phyloP scores from a whole-genome alignment of 2,888 invertebrate species.

The Plusia festucae region DNA sequence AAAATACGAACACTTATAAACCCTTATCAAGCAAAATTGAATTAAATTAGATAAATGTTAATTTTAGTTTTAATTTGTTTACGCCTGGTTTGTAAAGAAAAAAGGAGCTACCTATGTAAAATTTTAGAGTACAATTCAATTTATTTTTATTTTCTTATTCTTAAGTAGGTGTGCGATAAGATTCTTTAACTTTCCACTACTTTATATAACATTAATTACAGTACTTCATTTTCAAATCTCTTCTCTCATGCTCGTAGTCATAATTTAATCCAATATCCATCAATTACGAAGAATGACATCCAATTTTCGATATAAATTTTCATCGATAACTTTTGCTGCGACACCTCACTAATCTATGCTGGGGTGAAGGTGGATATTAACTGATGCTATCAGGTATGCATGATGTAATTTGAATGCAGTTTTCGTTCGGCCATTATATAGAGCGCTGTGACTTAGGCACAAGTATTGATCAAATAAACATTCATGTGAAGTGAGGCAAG shows the following conservation, averaged over 20 bases:
- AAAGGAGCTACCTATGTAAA: too few relatives aligned
- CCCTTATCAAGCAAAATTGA: too few relatives aligned
- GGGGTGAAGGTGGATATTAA: slow-evolving; percentile 67
- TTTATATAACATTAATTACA: too few relatives aligned
- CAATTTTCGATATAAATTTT: not conserved
- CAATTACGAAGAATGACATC: not conserved
- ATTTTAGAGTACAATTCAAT: too few relatives aligned
- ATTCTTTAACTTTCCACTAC: too few relatives aligned
- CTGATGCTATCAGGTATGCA: slow-evolving; percentile 69
- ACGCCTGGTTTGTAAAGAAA: too few relatives aligned
- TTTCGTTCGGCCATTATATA: slow-evolving; percentile 44
- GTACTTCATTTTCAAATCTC: too few relatives aligned
- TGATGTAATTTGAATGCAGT: slow-evolving; percentile 62
- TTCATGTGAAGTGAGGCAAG: slow-evolving; percentile 15
- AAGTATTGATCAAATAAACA: slow-evolving; percentile 43
- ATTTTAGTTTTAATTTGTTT: too few relatives aligned
- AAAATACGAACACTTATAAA: too few relatives aligned
- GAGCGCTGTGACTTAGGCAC: slow-evolving; percentile 13
- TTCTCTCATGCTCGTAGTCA: not conserved
- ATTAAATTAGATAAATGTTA: too few relatives aligned
- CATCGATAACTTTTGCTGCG: slow-evolving; percentile 5
- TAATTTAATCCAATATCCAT: not conserved
- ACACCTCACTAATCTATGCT: slow-evolving; percentile 29
- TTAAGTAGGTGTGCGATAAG: too few relatives aligned
- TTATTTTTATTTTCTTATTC: too few relatives aligned